A percentile compares a stretch with the other conserved stretches of the same genome.
Evolutionary conservation across 1,140 invertebrate species (phyloP).

Genomic region (Anastrepha ludens): DNA sequence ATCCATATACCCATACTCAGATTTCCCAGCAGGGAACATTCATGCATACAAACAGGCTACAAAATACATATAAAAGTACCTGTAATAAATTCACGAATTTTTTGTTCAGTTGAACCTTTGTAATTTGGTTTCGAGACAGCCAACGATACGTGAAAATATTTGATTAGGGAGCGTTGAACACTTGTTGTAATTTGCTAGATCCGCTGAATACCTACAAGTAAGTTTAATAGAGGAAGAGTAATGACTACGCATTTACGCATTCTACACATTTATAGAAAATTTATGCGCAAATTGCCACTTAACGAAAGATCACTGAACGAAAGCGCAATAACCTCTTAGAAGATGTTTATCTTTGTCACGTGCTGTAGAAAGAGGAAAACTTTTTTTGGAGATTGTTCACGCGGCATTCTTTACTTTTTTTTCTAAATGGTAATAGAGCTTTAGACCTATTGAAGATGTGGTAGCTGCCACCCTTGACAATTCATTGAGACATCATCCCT

Average conservation of each 20-base stretch:
- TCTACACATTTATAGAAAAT: not conserved
- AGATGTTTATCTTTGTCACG: not conserved
- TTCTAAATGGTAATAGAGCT: too few relatives aligned
- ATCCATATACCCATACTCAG: too few relatives aligned
- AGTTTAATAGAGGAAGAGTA: not conserved
- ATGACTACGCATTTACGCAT: not conserved
- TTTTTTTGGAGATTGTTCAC: not conserved
- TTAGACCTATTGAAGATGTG: too few relatives aligned
- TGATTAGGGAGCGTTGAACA: not conserved
- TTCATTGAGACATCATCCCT: too few relatives aligned
- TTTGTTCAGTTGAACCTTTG: not conserved
- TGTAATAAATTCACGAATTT: not conserved
- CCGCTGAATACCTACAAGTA: not conserved
- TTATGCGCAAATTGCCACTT: not conserved
- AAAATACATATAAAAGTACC: too few relatives aligned
- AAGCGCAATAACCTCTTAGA: not conserved
- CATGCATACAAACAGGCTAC: too few relatives aligned
- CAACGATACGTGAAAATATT: constrained; percentile 32
- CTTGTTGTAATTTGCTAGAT: not conserved
- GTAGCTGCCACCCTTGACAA: too few relatives aligned
- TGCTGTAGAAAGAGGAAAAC: not conserved
- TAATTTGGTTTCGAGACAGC: not conserved
- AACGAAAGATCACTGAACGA: constrained; percentile 1
- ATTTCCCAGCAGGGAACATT: too few relatives aligned
- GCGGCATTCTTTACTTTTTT: too few relatives aligned